Conservation (phyloP, 2,113 vertebrate species). For the Ariopsis seemanni region DNA sequence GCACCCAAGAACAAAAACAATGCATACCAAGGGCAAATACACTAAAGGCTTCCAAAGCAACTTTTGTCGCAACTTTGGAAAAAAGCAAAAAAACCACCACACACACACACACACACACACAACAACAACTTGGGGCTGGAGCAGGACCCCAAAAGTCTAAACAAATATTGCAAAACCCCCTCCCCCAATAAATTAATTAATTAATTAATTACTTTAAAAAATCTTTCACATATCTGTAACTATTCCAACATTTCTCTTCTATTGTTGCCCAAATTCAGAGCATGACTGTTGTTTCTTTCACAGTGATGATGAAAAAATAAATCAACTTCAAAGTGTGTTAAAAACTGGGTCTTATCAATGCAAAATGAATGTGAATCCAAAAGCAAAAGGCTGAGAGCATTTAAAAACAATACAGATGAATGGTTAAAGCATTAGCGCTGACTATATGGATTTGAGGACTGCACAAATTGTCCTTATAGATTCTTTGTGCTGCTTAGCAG, state of each 20-base stretch:
- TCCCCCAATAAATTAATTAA: no score
- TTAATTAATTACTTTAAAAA: no score
- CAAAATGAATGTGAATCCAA: slow-evolving; percentile 18
- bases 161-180: no score
- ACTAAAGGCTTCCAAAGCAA: background rate
- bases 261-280: background rate
- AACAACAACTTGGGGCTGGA: background rate
- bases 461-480: slow-evolving; percentile 53
- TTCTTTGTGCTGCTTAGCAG: slow-evolving; percentile 13
- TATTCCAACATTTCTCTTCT: background rate
- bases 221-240: no score
- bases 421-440: slow-evolving; percentile 29
- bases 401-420: slow-evolving; percentile 28
- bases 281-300: background rate
- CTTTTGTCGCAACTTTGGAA: background rate
- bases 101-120: no score
- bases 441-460: slow-evolving; percentile 42
- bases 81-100: background rate
- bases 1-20: background rate
- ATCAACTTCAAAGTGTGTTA: background rate
- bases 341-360: slow-evolving; percentile 10
- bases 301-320: background rate
- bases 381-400: background rate
- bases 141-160: background rate
- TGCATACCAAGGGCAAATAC: background rate